phyloP scores from a whole-genome alignment of 2,113 vertebrate genomes.

The Cygnus atratus region DNA sequence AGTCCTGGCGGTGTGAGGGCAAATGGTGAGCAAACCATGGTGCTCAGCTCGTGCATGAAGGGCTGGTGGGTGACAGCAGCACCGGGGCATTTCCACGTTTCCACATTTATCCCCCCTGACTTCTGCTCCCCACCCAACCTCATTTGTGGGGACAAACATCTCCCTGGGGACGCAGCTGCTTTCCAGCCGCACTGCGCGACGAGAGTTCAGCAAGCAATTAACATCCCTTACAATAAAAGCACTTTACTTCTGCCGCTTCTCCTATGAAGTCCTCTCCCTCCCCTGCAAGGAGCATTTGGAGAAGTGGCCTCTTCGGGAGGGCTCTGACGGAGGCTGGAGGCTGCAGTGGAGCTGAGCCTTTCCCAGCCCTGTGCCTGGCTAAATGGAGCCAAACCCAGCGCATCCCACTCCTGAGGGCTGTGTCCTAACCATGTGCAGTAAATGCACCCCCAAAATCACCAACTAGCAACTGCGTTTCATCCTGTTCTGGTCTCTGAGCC shows the following conservation, averaged over 20 bases:
- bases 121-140: too few relatives aligned
- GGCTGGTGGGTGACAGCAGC: neutral
- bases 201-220: neutral
- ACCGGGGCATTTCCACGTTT: neutral
- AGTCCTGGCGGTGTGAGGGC: accelerated
- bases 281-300: neutral
- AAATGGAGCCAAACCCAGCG: neutral
- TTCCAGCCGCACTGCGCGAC: neutral
- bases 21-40: accelerated
- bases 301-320: neutral
- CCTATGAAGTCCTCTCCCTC: neutral
- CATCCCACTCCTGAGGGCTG: neutral
- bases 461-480: neutral
- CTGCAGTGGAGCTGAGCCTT: neutral
- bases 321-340: neutral
- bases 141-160: neutral
- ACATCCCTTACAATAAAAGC: neutral
- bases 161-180: neutral
- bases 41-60: neutral
- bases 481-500: neutral
- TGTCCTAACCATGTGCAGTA: neutral
- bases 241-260: neutral
- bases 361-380: accelerated
- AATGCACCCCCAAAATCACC: neutral
- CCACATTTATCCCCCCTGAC: neutral